These are phyloP conservation scores for Julus scanicus DNA, from an alignment of 2,888 invertebrate species.

Conservation along the genomic window DNA sequence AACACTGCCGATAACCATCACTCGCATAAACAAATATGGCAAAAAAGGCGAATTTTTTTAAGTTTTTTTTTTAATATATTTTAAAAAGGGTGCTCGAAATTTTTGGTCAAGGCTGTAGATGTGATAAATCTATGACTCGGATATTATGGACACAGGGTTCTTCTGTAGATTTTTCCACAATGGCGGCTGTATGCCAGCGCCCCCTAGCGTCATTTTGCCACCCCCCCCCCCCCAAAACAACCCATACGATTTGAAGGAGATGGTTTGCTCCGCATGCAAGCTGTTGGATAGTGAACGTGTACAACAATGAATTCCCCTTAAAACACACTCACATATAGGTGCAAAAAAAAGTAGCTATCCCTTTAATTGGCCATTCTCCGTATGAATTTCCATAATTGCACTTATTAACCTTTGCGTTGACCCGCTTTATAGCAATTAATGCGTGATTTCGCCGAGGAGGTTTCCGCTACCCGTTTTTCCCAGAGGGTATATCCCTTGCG, in stretches of 20 bases:
- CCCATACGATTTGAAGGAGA: neutral
- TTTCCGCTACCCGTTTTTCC: neutral
- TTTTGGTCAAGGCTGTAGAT: no score
- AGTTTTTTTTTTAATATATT: no score
- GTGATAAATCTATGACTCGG: no score
- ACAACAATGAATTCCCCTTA: neutral
- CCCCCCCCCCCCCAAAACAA: neutral
- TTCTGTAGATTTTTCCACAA: no score
- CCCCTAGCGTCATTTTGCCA: neutral
- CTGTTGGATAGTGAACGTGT: neutral
- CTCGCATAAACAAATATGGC: no score
- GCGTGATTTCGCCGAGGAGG: neutral
- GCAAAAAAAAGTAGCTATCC: neutral
- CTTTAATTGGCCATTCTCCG: constrained; percentile 12
- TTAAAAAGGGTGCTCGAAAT: no score
- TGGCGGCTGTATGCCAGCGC: neutral
- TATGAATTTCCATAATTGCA: constrained; percentile 4
- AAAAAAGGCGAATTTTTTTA: no score
- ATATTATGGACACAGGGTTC: no score
- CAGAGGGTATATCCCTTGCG: neutral
- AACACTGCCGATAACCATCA: no score
- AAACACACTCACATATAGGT: constrained; percentile 13
- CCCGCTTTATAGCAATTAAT: neutral
- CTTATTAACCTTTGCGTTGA: constrained; percentile 22
- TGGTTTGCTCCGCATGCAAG: neutral